Evolutionary conservation across 2,888 invertebrate genomes (phyloP).

Genomic region (Athalia circularis): DNA sequence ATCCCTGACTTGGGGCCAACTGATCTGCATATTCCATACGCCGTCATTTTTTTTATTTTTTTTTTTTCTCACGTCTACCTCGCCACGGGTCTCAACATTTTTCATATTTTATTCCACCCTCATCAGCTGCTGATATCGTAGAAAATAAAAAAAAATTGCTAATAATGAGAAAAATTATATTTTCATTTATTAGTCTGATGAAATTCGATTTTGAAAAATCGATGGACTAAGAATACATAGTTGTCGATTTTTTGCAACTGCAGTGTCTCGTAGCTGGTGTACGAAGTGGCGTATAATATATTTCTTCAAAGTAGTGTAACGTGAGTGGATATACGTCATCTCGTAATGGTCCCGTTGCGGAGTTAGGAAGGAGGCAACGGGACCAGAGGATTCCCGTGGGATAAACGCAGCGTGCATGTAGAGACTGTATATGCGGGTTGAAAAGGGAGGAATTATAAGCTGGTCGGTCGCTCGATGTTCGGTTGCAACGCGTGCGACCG

Average conservation of each 20-base stretch:
- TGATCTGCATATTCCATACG: conserved; percentile 21
- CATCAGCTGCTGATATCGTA: too few species aligned
- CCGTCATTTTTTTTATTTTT: conserved; percentile 18
- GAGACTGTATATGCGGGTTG: conserved; percentile 37
- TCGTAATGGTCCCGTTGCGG: conserved; percentile 68
- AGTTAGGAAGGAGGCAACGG: conserved; percentile 53
- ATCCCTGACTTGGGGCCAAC: conserved; percentile 28
- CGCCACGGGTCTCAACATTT: too few species aligned
- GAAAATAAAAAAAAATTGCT: too few species aligned
- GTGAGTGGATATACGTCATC: conserved; percentile 65
- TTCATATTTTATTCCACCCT: too few species aligned
- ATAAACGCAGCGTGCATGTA: conserved; percentile 44
- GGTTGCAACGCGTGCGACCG: conserved; percentile 26
- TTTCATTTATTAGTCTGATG: too few species aligned
- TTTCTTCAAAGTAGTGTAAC: too few species aligned
- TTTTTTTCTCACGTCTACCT: background rate
- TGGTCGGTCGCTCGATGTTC: background rate
- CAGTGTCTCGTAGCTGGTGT: conserved; percentile 25
- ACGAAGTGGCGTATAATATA: conserved; percentile 57
- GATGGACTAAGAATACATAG: too few species aligned
- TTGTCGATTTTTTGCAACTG: too few species aligned
- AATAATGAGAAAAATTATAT: too few species aligned
- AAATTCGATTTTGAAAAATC: too few species aligned
- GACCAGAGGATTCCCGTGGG: conserved; percentile 48
- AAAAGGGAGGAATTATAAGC: background rate